Evolutionary conservation across 2,888 invertebrate species (phyloP), one percentile per base, ranked within the genome.

Genomic region (Clepsis dumicolana): DNA sequence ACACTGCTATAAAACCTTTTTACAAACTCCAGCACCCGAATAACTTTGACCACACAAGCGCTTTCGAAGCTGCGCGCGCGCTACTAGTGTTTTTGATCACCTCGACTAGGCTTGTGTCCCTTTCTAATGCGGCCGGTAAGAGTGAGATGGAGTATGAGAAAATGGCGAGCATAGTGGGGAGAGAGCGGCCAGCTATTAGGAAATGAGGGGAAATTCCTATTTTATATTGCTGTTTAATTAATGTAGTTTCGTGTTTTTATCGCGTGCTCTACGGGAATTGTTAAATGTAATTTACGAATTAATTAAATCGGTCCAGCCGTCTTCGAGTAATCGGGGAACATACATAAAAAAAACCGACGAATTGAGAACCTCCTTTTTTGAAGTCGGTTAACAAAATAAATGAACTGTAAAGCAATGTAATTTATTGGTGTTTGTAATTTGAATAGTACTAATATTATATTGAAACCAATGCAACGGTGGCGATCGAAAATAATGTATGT

Each of bases 151-250:
- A 8, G 48, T 12, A 12, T 10, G 48, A 48, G 48, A 48, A 48
- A 48, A 48, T 48, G 8, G 21, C 21, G n/a, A 48, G 21, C 48
- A 4, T 52, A 71, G 73, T 71, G 74, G 75, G 65, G 64, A 38
- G 69, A 72, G 70, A 71, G 73, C 74, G 74, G 67, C 78, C 78
- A 75, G 52, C 69, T 52, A 38, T 67, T 38, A 64, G 67, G 56
- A 54, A 61, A 60, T 27, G 66, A 48, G 54, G 61, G 65, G 64
- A 64, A 29, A 52, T 27, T 52, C 2, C 1, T 38, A 12, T 3
- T 35, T n/a, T n/a, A n/a, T n/a, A n/a, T n/a, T 35, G 12, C 10
- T 29, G 29, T 5, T 14, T n/a, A 38, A 38, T 38, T 38, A 38
- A n/a, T n/a, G n/a, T n/a, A 5, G 38, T 38, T 38, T 38, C 38